Conservation (phyloP, 2,888 invertebrate genomes). For the Apoderus coryli region DNA sequence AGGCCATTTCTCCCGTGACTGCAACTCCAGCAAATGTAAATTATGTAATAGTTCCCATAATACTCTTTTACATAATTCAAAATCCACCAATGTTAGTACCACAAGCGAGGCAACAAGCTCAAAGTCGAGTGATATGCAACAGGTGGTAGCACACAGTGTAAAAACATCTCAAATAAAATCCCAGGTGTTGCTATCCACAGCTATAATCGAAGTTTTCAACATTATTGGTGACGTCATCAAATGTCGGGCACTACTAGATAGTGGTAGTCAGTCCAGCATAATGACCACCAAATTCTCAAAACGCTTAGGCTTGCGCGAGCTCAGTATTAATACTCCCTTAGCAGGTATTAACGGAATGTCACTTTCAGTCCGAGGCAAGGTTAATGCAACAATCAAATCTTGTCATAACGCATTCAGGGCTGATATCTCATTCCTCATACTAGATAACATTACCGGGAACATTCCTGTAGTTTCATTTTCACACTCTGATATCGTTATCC, state of each 20-base stretch:
- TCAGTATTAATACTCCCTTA: too few relatives aligned
- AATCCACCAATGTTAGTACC: too few relatives aligned
- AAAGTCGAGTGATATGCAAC: too few relatives aligned
- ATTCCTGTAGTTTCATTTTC: slow-evolving; percentile 9
- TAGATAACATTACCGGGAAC: slow-evolving; percentile 8
- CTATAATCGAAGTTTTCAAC: slow-evolving; percentile 8
- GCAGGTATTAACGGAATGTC: too few relatives aligned
- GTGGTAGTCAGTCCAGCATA: slow-evolving; percentile 10
- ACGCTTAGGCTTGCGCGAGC: too few relatives aligned
- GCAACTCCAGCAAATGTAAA: slow-evolving; percentile 5
- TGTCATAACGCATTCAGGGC: not conserved
- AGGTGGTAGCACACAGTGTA: too few relatives aligned
- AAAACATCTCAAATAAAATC: too few relatives aligned
- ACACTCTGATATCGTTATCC: slow-evolving; percentile 6
- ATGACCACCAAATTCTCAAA: too few relatives aligned
- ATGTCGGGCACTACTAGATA: slow-evolving; percentile 10
- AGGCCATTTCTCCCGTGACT: not conserved
- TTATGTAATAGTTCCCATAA: slow-evolving; percentile 5
- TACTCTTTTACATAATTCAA: slow-evolving; percentile 4
- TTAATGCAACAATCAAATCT: slow-evolving; percentile 7
- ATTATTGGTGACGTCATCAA: not conserved
- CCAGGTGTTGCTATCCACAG: slow-evolving; percentile 9
- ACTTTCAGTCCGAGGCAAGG: not conserved
- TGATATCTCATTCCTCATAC: slow-evolving; percentile 5
- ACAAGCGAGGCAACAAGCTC: too few relatives aligned